Evolutionary conservation across 1,140 invertebrate species (phyloP), one percentile per base, ranked within the genome.

Genomic region (Trachymyrmex cornetzi): DNA sequence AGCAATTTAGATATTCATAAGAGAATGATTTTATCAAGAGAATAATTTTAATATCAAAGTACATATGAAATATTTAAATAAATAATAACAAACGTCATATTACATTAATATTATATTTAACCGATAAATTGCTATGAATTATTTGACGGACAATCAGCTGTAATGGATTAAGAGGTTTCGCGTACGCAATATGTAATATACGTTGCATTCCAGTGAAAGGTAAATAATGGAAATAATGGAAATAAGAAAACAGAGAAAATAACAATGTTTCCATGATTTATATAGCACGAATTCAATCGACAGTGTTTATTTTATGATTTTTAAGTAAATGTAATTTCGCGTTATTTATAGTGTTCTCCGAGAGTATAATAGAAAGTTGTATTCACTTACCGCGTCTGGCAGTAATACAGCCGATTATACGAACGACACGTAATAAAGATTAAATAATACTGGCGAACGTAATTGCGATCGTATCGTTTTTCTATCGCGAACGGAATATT

Each of bases 401-500:
- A 19, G 34, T 81, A 71, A 55, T 71, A 69, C 16, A 72, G 34
- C 0, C 24, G 22, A 82, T 44, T 72, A 44, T 82, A 59, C 24
- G 16, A 81, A 57, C n/a, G 22, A 44, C 30, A 81, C 50, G 24
- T 48, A 72, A 82, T 82, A 6, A 59, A 48, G 27, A 50, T 74
- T 82, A 74, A 74, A 74, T 72, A 59, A 81, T 72, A 82, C 14
- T 12, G 66, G 4, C 6, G 22, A 72, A 48, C 38, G 19, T 59
- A 74, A 66, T 66, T 71, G 30, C 1, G n/a, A 7, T 12, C 34
- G 19, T 67, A 53, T 34, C n/a, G 7, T 55, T 24, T 30, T 55
- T 50, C 12, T 67, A 67, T 80, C 14, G n/a, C 3, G 1, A 6
- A 30, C 1, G 4, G 9, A 34, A 48, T 27, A 30, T 24, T 64